Evolutionary conservation across 2,888 invertebrate species (phyloP).

Genomic region (Geophilus truncorum): DNA sequence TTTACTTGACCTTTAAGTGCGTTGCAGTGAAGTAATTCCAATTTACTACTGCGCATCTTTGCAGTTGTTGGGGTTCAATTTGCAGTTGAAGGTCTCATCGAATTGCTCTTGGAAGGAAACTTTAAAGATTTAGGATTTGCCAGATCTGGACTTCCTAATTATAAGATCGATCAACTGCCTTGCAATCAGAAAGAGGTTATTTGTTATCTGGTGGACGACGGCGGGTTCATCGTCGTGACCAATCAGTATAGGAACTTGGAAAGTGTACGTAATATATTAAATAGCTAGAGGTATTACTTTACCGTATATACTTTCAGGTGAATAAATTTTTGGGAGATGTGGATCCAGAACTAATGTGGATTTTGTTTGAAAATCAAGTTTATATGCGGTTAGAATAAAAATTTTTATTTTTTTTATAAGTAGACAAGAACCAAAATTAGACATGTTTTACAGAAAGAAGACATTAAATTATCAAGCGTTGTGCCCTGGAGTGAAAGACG

Average conservation of each 20-base stretch:
- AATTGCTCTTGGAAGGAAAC: not conserved
- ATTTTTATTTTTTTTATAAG: not conserved
- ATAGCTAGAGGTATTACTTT: not conserved
- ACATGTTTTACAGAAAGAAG: not conserved
- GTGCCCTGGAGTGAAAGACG: not conserved
- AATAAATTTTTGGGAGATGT: constrained; percentile 46
- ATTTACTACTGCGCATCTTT: no score
- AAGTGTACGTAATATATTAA: not conserved
- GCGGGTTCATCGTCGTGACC: constrained; percentile 48
- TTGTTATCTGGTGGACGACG: constrained; percentile 50
- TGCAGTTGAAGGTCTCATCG: not conserved
- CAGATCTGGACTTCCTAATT: not conserved
- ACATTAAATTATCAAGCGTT: constrained; percentile 1
- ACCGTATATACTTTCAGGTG: constrained; percentile 42
- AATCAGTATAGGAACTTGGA: constrained; percentile 43
- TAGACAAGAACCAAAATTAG: no score
- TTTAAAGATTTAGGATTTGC: not conserved
- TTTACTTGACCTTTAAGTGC: no score
- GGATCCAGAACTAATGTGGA: constrained; percentile 45
- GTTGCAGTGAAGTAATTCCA: no score
- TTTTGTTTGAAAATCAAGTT: not conserved
- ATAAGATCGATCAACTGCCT: not conserved
- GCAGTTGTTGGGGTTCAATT: constrained; percentile 9
- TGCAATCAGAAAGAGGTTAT: constrained; percentile 22
- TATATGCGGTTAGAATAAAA: not conserved